Conservation (phyloP, 64 coral and sea anemone genomes). For the Pocillopora damicornis region DNA sequence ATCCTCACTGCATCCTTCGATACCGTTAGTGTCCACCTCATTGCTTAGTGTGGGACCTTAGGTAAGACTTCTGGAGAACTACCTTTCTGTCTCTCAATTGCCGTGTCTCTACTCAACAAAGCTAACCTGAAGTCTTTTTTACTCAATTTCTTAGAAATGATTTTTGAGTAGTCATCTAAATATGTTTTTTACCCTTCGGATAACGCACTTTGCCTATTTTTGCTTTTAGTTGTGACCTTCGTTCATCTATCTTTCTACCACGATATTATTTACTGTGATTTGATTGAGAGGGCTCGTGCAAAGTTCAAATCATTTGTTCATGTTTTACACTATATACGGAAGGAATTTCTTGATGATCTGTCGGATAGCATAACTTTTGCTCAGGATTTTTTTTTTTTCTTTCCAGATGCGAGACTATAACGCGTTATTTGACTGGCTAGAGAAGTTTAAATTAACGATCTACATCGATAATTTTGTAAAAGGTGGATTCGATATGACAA, state of each 20-base stretch:
- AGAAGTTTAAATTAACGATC: constrained; percentile 68
- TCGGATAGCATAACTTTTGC: neutral
- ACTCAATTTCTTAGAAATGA: too few species aligned
- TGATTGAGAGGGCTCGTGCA: too few species aligned
- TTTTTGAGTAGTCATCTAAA: too few species aligned
- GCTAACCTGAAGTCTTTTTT: too few species aligned
- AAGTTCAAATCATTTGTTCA: too few species aligned
- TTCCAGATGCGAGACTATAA: constrained; percentile 89
- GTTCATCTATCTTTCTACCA: too few species aligned
- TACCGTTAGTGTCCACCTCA: neutral
- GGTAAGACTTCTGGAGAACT: neutral
- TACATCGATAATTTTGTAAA: constrained; percentile 96
- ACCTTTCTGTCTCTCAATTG: neutral
- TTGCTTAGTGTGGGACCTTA: neutral
- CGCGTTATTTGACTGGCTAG: constrained; percentile 90
- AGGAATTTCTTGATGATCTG: neutral
- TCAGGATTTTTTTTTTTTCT: neutral
- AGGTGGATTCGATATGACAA: constrained; percentile 92
- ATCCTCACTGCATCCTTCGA: neutral
- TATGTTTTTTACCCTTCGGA: too few species aligned
- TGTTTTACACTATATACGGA: too few species aligned
- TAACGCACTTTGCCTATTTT: too few species aligned
- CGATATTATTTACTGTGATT: too few species aligned
- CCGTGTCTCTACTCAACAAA: too few species aligned
- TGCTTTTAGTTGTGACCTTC: too few species aligned